Evolutionary conservation across 92 coral and sea anemone genomes (phyloP).

Genomic region (Phenganax stokvisi): DNA sequence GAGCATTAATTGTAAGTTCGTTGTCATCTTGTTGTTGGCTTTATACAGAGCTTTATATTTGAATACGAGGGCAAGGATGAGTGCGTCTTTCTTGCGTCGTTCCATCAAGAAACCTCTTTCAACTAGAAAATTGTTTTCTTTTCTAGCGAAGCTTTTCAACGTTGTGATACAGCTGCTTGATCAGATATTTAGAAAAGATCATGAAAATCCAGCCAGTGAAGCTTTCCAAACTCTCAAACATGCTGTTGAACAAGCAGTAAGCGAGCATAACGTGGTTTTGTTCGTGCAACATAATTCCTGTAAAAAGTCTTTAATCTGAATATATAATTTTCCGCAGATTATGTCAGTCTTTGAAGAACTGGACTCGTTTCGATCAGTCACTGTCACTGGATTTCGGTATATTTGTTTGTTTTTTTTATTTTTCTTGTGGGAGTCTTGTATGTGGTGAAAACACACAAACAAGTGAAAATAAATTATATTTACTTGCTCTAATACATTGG

Average conservation of each 20-base stretch:
- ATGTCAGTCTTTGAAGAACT: not conserved
- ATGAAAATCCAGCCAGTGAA: not conserved
- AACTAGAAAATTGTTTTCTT: not conserved
- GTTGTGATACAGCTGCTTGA: not conserved
- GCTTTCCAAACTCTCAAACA: not conserved
- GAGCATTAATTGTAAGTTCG: too few relatives aligned
- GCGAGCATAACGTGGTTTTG: not conserved
- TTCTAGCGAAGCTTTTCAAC: conserved; percentile 5
- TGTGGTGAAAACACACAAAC: too few relatives aligned
- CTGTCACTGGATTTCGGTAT: conserved; percentile 14
- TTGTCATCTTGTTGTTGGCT: too few relatives aligned
- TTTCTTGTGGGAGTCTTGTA: too few relatives aligned
- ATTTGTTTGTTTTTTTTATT: not conserved
- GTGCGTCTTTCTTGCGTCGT: too few relatives aligned
- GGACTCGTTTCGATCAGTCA: not conserved
- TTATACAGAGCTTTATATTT: too few relatives aligned
- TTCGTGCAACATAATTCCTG: not conserved
- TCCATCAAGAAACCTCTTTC: too few relatives aligned
- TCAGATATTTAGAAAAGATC: not conserved
- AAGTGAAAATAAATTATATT: too few relatives aligned
- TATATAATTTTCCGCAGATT: not conserved
- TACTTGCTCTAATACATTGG: too few relatives aligned
- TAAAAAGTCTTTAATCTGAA: not conserved
- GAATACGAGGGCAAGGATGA: too few relatives aligned
- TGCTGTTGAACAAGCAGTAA: conserved; percentile 9